These are phyloP conservation scores for Poeciliopsis turrubarensis DNA, from an alignment of 2,113 vertebrate species.

Conservation along the genomic window DNA sequence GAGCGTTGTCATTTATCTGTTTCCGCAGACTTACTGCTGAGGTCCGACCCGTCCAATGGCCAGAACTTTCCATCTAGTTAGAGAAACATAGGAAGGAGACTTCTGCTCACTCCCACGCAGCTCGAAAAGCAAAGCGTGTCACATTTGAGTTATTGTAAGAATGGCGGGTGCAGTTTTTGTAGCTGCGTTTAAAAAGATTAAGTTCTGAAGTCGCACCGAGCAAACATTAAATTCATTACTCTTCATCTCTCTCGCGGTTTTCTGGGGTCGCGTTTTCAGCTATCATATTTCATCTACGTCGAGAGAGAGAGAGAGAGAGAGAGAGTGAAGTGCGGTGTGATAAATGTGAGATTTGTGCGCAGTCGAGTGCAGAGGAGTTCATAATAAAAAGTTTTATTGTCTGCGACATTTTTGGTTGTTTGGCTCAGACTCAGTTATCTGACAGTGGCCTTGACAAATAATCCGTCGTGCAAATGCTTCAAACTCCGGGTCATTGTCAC, in stretches of 20 bases:
- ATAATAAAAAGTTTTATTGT: conserved; percentile 15
- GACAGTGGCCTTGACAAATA: background rate
- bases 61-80: conserved; percentile 9
- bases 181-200: conserved; percentile 36
- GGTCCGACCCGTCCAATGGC: conserved; percentile 17
- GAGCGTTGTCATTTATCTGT: conserved; percentile 12
- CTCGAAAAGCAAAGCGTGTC: conserved; percentile 5
- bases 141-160: conserved; percentile 23
- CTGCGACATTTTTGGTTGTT: conserved; percentile 8
- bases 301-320: conserved; percentile 12
- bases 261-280: conserved; percentile 3
- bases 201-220: conserved; percentile 38
- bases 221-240: conserved; percentile 1
- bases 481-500: conserved; percentile 15
- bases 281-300: conserved; percentile 28
- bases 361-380: conserved; percentile 23
- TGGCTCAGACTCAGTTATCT: background rate
- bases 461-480: background rate
- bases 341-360: conserved; percentile 30
- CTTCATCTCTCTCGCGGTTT: background rate
- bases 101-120: conserved; percentile 20
- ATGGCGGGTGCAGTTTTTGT: conserved; percentile 34
- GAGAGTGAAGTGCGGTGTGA: conserved; percentile 8
- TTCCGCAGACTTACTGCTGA: conserved; percentile 23
- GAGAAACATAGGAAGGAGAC: conserved; percentile 44